A percentile compares a stretch with the other conserved stretches of the same genome.
Evolutionary conservation across 30 jellyfish, hydroid and myxozoan genomes (phyloP).

Genomic region (Turritopsis dohrnii): DNA sequence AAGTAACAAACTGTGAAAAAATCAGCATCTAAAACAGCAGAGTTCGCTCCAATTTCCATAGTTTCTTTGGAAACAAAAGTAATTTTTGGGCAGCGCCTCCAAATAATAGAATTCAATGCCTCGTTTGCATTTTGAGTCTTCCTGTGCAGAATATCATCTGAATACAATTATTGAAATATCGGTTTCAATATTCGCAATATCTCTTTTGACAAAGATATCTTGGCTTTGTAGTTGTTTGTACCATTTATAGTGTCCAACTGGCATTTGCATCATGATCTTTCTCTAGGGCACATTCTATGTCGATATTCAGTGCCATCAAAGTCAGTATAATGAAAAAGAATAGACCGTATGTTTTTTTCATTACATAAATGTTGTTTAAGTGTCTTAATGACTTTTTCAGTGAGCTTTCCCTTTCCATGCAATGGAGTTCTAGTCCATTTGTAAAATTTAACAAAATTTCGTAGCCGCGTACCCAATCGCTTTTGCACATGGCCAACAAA

Average conservation of each 20-base stretch:
- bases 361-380: constrained; percentile 12
- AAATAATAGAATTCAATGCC: constrained; percentile 23
- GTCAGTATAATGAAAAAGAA: constrained; percentile 24
- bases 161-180: constrained; percentile 6
- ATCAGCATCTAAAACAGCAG: no score
- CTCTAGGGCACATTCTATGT: constrained; percentile 14
- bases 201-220: constrained; percentile 9
- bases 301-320: constrained; percentile 1
- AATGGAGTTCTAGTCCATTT: not conserved
- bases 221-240: constrained; percentile 8
- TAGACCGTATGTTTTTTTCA: constrained; percentile 30
- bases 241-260: constrained; percentile 8
- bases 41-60: no score
- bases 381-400: constrained; percentile 22
- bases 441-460: constrained; percentile 5
- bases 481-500: constrained; percentile 34
- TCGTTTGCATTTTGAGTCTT: constrained; percentile 35
- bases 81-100: constrained; percentile 33
- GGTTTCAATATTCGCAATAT: constrained; percentile 3
- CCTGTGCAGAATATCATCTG: constrained; percentile 15
- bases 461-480: constrained; percentile 18
- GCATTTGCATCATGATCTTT: not conserved
- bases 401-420: constrained; percentile 36
- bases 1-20: no score
- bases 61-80: no score